Conservation (phyloP, 2,797 vertebrate genomes). For the Holocentrus rufus region DNA sequence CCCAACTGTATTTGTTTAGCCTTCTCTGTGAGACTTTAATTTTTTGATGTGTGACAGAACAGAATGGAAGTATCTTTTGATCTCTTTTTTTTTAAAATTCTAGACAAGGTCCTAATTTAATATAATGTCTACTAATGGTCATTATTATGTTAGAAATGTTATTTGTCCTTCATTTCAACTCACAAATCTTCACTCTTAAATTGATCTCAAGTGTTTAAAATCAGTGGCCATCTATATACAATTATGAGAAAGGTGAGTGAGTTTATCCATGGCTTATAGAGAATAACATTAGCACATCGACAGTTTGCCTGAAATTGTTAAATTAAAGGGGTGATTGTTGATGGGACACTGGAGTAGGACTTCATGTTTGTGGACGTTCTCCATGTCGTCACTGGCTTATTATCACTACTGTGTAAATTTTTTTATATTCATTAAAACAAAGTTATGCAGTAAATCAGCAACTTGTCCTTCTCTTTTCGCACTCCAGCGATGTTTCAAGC, state of each 20-base stretch:
- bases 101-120: slow-evolving; percentile 19
- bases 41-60: slow-evolving; percentile 31
- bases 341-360: slow-evolving; percentile 57
- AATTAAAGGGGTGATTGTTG: slow-evolving; percentile 50
- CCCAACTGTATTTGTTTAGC: slow-evolving; percentile 33
- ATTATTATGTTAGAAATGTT: slow-evolving; percentile 14
- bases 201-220: slow-evolving; percentile 39
- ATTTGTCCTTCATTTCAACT: slow-evolving; percentile 23
- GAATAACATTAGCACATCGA: slow-evolving; percentile 29
- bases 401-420: slow-evolving; percentile 62
- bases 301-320: slow-evolving; percentile 65
- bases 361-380: slow-evolving; percentile 50
- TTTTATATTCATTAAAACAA: slow-evolving; percentile 75
- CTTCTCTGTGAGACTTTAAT: slow-evolving; percentile 31
- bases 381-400: slow-evolving; percentile 54
- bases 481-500: neutral
- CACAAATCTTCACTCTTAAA: slow-evolving; percentile 17
- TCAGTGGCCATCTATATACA: slow-evolving; percentile 25
- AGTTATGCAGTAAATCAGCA: slow-evolving; percentile 38
- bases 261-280: slow-evolving; percentile 34
- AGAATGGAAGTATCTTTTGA: slow-evolving; percentile 33
- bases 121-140: slow-evolving; percentile 6
- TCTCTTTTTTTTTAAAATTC: slow-evolving; percentile 33
- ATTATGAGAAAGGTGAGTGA: neutral
- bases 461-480: neutral